phyloP scores from a whole-genome alignment of 2,797 vertebrate genomes.

The Dallia pectoralis region DNA sequence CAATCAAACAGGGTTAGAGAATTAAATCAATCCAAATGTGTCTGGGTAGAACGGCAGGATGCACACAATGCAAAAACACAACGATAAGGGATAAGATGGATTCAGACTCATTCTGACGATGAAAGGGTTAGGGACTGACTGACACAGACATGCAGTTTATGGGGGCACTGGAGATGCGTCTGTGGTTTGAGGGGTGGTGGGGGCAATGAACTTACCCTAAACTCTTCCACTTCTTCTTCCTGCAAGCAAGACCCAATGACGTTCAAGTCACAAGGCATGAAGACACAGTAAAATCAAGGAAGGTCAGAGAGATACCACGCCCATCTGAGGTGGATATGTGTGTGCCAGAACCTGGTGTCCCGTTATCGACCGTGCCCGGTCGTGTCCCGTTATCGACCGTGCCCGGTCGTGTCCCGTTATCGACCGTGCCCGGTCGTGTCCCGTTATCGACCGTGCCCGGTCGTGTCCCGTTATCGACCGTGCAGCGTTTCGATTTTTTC shows the following conservation, averaged over 20 bases:
- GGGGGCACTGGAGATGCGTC: conserved; percentile 11
- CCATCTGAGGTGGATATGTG: neutral
- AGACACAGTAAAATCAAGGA: conserved; percentile 63
- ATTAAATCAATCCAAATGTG: conserved; percentile 43
- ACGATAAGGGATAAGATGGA: conserved; percentile 14
- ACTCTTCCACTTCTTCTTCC: conserved; percentile 99
- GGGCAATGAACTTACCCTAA: conserved; percentile 91
- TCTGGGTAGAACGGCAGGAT: conserved; percentile 47
- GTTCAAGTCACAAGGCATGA: conserved; percentile 90
- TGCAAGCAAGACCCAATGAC: conserved; percentile 95
- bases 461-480: no score
- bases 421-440: no score
- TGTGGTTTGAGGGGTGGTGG: conserved; percentile 45
- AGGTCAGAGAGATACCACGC: neutral
- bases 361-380: no score
- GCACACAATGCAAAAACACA: conserved; percentile 36
- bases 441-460: no score
- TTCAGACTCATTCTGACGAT: conserved; percentile 47
- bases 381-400: no score
- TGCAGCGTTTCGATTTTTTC: no score
- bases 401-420: no score
- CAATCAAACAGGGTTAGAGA: conserved; percentile 56
- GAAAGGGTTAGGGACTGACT: conserved; percentile 48
- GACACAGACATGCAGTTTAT: conserved; percentile 56
- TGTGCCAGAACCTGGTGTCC: no score